Evolutionary conservation across 35 echinoderm and acorn worm species (phyloP).

Genomic region (Eucidaris tribuloides): DNA sequence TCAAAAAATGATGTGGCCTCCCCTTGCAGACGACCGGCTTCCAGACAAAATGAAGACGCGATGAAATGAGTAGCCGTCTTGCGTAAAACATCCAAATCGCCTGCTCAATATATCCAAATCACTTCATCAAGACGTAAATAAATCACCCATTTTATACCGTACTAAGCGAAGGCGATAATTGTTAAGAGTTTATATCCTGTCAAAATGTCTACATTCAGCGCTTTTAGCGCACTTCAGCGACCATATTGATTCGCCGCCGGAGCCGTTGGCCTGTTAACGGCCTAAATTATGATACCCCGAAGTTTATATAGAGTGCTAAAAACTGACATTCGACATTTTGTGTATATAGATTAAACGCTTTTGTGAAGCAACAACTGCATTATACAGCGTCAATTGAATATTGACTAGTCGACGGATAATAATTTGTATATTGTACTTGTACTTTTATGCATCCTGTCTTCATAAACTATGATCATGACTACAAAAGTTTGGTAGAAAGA

Average conservation of each 20-base stretch:
- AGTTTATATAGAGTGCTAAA: constrained; percentile 35
- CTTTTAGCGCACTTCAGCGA: not conserved
- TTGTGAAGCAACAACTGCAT: no score
- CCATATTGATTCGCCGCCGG: not conserved
- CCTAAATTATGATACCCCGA: not conserved
- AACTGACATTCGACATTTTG: constrained; percentile 26
- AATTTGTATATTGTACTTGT: no score
- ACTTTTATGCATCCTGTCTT: no score
- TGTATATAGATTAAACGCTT: constrained; percentile 13
- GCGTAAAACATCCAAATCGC: not conserved
- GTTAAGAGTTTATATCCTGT: constrained; percentile 28
- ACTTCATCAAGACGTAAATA: constrained; percentile 20
- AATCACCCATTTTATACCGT: not conserved
- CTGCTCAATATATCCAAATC: constrained; percentile 19
- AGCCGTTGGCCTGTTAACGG: not conserved
- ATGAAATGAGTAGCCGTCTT: not conserved
- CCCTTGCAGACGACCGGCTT: no score
- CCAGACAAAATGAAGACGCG: not conserved
- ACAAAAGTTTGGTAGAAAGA: no score
- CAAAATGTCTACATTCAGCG: constrained; percentile 19
- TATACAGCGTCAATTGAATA: no score
- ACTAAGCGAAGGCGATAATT: constrained; percentile 19
- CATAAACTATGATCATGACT: no score
- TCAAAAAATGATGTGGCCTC: no score
- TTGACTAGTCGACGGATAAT: no score